Evolutionary conservation across 1,140 invertebrate genomes (phyloP), one percentile per base, ranked within the genome.

Genomic region (Papilio dardanus): DNA sequence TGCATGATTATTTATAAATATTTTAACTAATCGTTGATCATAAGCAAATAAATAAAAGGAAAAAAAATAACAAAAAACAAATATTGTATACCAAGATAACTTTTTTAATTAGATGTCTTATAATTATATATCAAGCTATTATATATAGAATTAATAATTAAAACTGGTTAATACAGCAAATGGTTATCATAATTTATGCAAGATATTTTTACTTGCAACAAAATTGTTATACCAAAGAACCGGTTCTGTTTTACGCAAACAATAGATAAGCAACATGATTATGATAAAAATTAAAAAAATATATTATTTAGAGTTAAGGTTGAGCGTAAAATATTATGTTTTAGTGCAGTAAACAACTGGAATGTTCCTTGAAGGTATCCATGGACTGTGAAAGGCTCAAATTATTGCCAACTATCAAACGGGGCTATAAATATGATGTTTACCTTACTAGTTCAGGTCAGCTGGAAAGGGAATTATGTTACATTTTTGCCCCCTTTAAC

Each of bases 401-500:
- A 94, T 95, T 96, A 90, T 96, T 97, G 88, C 97, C 97, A 88
- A 95, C 96, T 76, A 95, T 97, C 90, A 97, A 96, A 95, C 94
- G 97, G 94, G 97, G 96, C 87, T 96, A 96, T 93, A 95, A 95
- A 93, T 96, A 96, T 94, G 97, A 97, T 94, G 96, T 97, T 86
- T 98, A 97, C 94, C 95, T 97, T 91, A 97, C 96, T 92, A 96
- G 96, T 93, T 97, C 96, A 97, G 97, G 96, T 97, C 95, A 80
- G 86, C 81, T 83, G 87, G 71, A 71, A 62, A 74, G 42, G 54
- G 50, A 30, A 76, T 28, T 74, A 54, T 50, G 67, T 65, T 73
- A 46, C 33, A 67, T 71, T 76, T 68, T 76, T 67, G n/a, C 50
- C 71, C 71, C 46, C n/a, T 35, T 8, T 58, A 58, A 73, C 71